phyloP scores from a whole-genome alignment of 2,797 vertebrate genomes.

The Chloroceryle amazona region DNA sequence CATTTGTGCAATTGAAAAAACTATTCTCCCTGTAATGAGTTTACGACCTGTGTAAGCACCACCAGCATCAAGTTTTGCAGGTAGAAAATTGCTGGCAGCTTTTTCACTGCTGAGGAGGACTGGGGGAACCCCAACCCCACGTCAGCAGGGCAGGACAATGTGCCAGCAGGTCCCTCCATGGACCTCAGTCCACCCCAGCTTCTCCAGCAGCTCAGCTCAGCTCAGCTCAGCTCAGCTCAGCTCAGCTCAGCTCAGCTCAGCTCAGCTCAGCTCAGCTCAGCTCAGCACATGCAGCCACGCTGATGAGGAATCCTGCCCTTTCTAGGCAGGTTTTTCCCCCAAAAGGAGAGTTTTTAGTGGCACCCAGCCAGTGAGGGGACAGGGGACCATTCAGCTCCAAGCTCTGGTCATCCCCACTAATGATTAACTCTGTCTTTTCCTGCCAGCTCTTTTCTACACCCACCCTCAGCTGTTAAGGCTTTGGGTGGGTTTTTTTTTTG shows the following conservation, averaged over 20 bases:
- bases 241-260: neutral
- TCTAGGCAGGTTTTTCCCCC: neutral
- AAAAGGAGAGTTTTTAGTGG: accelerated
- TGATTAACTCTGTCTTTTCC: neutral
- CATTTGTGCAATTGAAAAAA: neutral
- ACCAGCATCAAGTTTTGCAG: neutral
- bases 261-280: neutral
- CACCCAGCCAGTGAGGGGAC: accelerated
- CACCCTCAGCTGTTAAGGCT: neutral
- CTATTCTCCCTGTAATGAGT: neutral
- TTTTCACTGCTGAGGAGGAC: neutral
- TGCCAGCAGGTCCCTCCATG: accelerated
- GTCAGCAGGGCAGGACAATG: neutral
- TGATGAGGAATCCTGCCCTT: neutral
- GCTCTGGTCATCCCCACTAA: neutral
- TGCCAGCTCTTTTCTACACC: neutral
- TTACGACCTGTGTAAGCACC: neutral
- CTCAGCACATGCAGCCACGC: accelerated
- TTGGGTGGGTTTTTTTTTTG: neutral
- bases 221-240: neutral
- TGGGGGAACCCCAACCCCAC: accelerated
- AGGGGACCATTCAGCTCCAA: accelerated
- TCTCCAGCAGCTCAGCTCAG: neutral
- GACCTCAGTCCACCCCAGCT: accelerated
- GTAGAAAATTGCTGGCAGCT: neutral